These are phyloP conservation scores for Carlito syrichta DNA, from an alignment of 2,113 vertebrate genomes.

Conservation along the genomic window DNA sequence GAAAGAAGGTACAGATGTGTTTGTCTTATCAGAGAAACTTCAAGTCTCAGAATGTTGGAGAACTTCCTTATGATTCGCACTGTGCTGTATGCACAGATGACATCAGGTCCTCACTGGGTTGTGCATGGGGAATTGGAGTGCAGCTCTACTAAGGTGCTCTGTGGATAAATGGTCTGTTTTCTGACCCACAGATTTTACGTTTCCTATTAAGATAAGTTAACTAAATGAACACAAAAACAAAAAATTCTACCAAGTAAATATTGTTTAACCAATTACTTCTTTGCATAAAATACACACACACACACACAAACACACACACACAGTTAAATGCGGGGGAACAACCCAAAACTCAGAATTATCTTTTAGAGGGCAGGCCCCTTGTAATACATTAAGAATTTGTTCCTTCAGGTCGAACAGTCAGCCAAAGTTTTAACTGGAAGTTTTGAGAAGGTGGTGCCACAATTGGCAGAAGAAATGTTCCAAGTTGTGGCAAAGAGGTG, in stretches of 20 bases:
- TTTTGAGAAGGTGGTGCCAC: no score
- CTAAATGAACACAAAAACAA: not conserved
- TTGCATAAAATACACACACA: not conserved
- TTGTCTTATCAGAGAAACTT: not conserved
- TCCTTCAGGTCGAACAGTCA: no score
- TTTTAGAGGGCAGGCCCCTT: no score
- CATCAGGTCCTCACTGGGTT: not conserved
- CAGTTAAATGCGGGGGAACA: no score
- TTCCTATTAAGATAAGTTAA: not conserved
- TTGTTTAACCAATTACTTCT: not conserved
- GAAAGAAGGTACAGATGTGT: not conserved
- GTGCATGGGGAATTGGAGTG: no score
- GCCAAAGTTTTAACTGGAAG: no score
- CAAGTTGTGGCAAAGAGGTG: no score
- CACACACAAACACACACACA: no score
- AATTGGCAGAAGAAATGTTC: no score
- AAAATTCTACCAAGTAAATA: not conserved
- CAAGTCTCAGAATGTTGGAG: not conserved
- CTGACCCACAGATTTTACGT: not conserved
- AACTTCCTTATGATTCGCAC: not conserved
- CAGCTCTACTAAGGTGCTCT: not conserved
- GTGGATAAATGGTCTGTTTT: not conserved
- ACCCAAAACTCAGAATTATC: no score
- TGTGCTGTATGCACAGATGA: not conserved
- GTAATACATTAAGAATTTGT: no score